Evolutionary conservation across 2,797 vertebrate species (phyloP), one percentile per base, ranked within the genome.

Genomic region (Hapalemur alaotrensis): DNA sequence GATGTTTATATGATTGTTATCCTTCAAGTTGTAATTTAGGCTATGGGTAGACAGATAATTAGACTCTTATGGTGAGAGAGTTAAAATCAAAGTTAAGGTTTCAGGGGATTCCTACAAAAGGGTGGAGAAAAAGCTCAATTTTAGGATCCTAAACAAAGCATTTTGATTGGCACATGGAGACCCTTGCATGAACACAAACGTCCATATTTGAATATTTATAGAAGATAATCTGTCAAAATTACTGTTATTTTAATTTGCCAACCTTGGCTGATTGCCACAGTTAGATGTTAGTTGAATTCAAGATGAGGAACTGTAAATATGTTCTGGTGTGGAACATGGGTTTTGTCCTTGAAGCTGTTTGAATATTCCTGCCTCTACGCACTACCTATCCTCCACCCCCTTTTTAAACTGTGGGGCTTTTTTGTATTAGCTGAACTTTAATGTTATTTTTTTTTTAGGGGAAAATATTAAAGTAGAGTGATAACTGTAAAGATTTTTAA

Each of bases 181-280:
- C 83, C 94, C 92, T 89, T 95, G 79, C 70, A 86, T 94, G 93
- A 81, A 95, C 92, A 96, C 20, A 95, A 93, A 93, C 5, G 28
- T 93, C 80, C 43, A 41, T 97, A 97, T 97, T 96, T 98, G 96
- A 97, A 98, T 97, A 96, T 98, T 97, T 98, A 96, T 97, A 96
- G 96, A 95, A 91, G 93, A 97, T 97, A 96, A 96, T 96, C 92
- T 97, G 94, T 98, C 96, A 97, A 88, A 98, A 96, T 97, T 97
- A 95, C 96, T 96, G 96, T 95, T 97, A 97, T 91, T 97, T 98
- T 97, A 97, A 97, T 97, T 97, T 95, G 73, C 84, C 50, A 94
- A 93, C 89, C 89, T 85, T 96, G 89, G 85, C 73, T 97, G 97
- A 98, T 97, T 98, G 95, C 97, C 85, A 63, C 94, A 97, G 89